Percentiles rank a stretch among this genome's conserved stretches.
These are phyloP conservation scores for Liopterus haemorrhoidalis DNA, from an alignment of 2,888 invertebrate species.

Conservation along the genomic window DNA sequence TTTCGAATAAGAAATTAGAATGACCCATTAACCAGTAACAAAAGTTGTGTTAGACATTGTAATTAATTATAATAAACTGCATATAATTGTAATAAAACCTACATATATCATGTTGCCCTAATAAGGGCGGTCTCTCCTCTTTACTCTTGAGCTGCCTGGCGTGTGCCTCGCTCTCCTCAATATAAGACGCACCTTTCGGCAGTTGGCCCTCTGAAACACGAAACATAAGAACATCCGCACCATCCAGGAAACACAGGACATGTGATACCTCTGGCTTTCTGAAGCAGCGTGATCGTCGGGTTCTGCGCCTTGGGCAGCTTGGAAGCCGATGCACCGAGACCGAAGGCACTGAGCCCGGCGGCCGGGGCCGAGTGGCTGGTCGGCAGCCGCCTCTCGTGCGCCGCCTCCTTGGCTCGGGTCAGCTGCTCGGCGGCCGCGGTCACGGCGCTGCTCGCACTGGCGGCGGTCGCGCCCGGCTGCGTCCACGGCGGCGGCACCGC, in stretches of 20 bases:
- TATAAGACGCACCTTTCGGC: constrained; percentile 68
- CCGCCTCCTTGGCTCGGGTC: constrained; percentile 28
- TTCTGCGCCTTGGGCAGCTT: constrained; percentile 74
- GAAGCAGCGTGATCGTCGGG: constrained; percentile 79
- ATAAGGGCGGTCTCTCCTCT: constrained; percentile 50
- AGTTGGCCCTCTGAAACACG: constrained; percentile 69
- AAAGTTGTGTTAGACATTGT: constrained; percentile 1
- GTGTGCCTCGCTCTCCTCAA: constrained; percentile 50
- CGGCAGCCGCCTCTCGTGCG: constrained; percentile 43
- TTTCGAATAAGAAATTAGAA: constrained; percentile 1
- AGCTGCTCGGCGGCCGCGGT: constrained; percentile 35
- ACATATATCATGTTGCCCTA: constrained; percentile 59
- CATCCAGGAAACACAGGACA: too few relatives aligned
- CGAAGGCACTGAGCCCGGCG: constrained; percentile 51
- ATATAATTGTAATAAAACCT: constrained; percentile 36
- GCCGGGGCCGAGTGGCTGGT: constrained; percentile 61
- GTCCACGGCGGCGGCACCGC: constrained; percentile 28
- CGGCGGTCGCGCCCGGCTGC: constrained; percentile 24
- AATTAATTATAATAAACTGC: neutral
- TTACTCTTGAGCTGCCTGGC: constrained; percentile 43
- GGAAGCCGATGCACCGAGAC: constrained; percentile 38
- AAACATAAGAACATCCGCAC: too few relatives aligned
- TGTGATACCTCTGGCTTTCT: constrained; percentile 88
- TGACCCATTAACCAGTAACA: neutral
- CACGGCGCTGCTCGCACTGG: constrained; percentile 28